Percentiles rank a stretch among this genome's conserved stretches.
Conservation (phyloP, 2,113 vertebrate species). For the Pomatorhinus ruficollis region DNA sequence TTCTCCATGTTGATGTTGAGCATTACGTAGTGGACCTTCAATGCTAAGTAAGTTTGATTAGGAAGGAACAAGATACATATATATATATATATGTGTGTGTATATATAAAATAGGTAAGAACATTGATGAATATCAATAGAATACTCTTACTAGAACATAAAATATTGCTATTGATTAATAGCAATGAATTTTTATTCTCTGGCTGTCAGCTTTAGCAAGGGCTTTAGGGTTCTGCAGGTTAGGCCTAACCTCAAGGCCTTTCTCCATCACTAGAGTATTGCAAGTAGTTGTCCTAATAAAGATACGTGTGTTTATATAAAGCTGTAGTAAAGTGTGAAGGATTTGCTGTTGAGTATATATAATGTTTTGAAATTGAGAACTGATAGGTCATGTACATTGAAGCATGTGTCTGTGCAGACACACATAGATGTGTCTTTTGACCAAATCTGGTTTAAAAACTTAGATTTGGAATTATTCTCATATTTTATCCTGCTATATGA, state of each 20-base stretch:
- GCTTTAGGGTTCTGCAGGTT: not conserved
- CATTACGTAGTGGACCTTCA: fast-evolving
- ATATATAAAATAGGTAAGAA: not conserved
- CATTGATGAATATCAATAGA: not conserved
- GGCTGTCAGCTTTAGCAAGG: not conserved
- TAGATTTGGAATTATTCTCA: not conserved
- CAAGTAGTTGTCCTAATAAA: not conserved
- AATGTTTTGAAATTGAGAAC: not conserved
- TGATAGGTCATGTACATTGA: not conserved
- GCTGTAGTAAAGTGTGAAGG: not conserved
- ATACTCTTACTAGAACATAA: not conserved
- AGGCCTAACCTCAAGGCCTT: not conserved
- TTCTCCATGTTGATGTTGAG: not conserved
- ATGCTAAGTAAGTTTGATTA: not conserved
- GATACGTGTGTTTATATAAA: not conserved
- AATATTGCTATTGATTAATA: not conserved
- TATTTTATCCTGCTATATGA: not conserved
- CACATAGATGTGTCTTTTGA: fast-evolving
- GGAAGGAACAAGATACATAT: not conserved
- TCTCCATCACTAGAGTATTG: not conserved
- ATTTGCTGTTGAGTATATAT: not conserved
- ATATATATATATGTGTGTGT: too few relatives aligned
- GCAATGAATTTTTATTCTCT: not conserved
- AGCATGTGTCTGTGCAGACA: not conserved
- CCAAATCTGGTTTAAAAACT: not conserved